Conservation (phyloP, 2,797 vertebrate genomes). For the Emydoidea blandingii region DNA sequence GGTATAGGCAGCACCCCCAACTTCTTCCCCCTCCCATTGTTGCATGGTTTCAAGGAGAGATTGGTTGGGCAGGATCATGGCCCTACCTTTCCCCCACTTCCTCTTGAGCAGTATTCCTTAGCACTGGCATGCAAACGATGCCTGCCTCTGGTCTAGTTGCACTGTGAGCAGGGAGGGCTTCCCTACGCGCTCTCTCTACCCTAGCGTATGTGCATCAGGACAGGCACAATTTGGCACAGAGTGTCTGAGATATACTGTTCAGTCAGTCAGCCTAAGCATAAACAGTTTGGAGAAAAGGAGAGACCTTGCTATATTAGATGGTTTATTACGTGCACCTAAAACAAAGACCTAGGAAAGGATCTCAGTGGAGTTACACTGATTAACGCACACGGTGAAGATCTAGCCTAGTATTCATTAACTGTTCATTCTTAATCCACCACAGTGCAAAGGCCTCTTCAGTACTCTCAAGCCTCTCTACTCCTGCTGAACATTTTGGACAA, state of each 20-base stretch:
- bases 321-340: not conserved
- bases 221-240: not conserved
- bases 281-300: not conserved
- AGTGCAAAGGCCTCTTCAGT: not conserved
- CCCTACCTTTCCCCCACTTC: not conserved
- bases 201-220: not conserved
- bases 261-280: not conserved
- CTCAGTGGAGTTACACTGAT: not conserved
- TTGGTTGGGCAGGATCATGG: not conserved
- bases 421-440: not conserved
- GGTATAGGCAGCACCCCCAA: too few species aligned
- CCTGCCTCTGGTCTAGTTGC: not conserved
- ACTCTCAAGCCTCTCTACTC: not conserved
- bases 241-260: not conserved
- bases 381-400: not conserved
- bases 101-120: not conserved
- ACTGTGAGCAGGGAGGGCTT: not conserved
- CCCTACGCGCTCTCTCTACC: not conserved
- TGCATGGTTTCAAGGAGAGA: accelerated
- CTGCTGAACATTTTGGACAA: not conserved
- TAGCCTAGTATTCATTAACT: not conserved
- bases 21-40: not conserved
- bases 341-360: not conserved
- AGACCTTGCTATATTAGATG: not conserved
- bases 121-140: not conserved